A percentile compares a stretch with the other conserved stretches of the same genome.
Conservation (phyloP, 2,113 vertebrate species). For the Vulpes lagopus region DNA sequence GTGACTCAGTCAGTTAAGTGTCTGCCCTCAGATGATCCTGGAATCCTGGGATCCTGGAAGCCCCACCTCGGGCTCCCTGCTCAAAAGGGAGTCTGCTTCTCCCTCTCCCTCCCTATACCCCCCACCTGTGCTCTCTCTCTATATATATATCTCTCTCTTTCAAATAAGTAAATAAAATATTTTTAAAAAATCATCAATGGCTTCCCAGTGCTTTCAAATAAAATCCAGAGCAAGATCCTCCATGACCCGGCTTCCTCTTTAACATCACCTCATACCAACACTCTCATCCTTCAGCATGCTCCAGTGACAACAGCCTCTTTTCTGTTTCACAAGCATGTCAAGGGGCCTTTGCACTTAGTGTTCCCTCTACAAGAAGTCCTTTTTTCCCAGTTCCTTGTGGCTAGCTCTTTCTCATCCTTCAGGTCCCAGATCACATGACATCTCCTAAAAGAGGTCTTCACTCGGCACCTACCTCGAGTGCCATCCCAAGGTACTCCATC, state of each 20-base stretch:
- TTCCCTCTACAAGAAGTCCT: background rate
- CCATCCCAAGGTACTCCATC: background rate
- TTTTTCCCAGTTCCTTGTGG: background rate
- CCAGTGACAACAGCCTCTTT: background rate
- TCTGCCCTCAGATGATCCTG: too few species aligned
- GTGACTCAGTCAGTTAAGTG: too few species aligned
- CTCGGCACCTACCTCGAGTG: background rate
- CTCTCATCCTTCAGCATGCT: background rate
- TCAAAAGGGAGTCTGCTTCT: too few species aligned
- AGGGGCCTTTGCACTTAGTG: too few species aligned
- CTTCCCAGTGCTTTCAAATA: background rate
- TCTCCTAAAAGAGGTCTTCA: background rate
- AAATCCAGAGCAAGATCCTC: background rate
- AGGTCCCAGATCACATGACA: background rate
- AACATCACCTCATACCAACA: background rate
- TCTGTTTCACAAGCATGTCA: background rate
- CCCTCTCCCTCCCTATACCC: too few species aligned
- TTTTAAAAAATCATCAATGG: background rate
- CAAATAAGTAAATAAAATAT: too few species aligned
- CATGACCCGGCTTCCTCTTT: background rate
- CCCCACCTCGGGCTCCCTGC: too few species aligned
- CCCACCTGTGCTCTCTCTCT: too few species aligned
- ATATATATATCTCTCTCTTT: too few species aligned
- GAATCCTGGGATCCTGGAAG: too few species aligned
- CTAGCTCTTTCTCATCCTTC: background rate